Conservation (phyloP, 2,888 invertebrate species). For the Drosophila colorata region DNA sequence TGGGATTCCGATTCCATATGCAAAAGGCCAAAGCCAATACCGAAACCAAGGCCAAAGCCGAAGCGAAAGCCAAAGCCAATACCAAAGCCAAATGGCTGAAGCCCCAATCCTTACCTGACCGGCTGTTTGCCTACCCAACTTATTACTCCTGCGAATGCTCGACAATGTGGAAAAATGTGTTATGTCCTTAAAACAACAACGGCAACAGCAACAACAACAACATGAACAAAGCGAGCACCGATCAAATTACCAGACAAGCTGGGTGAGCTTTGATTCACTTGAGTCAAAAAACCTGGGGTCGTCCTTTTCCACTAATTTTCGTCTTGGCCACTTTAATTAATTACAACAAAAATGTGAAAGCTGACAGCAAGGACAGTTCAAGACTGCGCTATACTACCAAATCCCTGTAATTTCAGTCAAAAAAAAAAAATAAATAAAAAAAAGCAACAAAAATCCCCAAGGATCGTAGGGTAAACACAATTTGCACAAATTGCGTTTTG, state of each 20-base stretch:
- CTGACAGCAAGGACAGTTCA: conserved; percentile 9
- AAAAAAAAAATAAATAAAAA: too few relatives aligned
- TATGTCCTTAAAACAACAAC: conserved; percentile 37
- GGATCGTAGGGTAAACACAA: background rate
- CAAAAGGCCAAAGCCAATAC: conserved; percentile 24
- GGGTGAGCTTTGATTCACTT: conserved; percentile 67
- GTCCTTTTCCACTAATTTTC: conserved; percentile 28
- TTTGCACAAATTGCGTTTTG: background rate
- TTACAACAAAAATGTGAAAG: conserved; percentile 30
- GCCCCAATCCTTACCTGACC: conserved; percentile 40
- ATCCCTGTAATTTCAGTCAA: conserved; percentile 16
- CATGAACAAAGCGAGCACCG: conserved; percentile 13
- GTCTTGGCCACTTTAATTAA: conserved; percentile 39
- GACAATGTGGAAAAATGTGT: conserved; percentile 63
- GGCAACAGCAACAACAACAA: conserved; percentile 7
- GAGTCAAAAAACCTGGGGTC: conserved; percentile 39
- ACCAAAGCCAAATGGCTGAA: conserved; percentile 36
- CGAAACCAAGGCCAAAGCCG: conserved; percentile 19
- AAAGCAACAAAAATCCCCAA: background rate
- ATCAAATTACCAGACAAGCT: conserved; percentile 66
- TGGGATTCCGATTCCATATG: conserved; percentile 69
- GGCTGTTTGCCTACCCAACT: conserved; percentile 34
- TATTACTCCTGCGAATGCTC: conserved; percentile 61
- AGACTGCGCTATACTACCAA: background rate
- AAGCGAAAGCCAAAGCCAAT: conserved; percentile 23